Conservation (phyloP, 1,140 invertebrate genomes). For the Pseudomyrmex dendroicus region DNA sequence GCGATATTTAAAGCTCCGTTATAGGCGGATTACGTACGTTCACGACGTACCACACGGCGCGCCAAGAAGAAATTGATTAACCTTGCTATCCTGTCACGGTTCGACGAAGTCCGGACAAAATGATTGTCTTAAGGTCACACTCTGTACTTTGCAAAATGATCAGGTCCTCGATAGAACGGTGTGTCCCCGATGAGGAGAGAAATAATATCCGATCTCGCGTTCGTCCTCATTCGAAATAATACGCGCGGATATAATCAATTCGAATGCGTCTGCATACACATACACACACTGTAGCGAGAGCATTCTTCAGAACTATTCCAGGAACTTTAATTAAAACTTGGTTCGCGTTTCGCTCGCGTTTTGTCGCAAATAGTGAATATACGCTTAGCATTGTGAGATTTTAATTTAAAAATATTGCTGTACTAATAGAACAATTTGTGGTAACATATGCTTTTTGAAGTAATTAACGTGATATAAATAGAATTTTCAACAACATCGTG, state of each 20-base stretch:
- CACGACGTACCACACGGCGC: neutral
- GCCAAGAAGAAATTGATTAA: conserved; percentile 48
- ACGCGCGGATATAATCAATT: neutral
- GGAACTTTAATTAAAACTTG: conserved; percentile 38
- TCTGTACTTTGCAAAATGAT: too few species aligned
- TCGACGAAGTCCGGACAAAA: neutral
- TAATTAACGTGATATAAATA: too few species aligned
- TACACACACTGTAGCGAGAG: neutral
- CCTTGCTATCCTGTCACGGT: conserved; percentile 28
- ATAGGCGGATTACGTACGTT: conserved; percentile 23
- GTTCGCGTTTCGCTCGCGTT: neutral
- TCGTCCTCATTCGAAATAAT: neutral
- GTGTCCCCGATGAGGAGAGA: neutral
- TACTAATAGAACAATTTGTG: neutral
- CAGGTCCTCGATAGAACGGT: too few species aligned
- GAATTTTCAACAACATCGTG: too few species aligned
- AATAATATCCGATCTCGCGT: neutral
- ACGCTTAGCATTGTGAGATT: neutral
- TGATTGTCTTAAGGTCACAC: conserved; percentile 12
- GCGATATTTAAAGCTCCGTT: conserved; percentile 33
- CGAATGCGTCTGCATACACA: neutral
- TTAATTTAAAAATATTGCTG: neutral
- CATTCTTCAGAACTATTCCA: neutral
- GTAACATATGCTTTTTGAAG: too few species aligned
- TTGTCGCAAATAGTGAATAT: neutral